Evolutionary conservation across 2,888 invertebrate genomes (phyloP).

Genomic region (Drosophila greeni): DNA sequence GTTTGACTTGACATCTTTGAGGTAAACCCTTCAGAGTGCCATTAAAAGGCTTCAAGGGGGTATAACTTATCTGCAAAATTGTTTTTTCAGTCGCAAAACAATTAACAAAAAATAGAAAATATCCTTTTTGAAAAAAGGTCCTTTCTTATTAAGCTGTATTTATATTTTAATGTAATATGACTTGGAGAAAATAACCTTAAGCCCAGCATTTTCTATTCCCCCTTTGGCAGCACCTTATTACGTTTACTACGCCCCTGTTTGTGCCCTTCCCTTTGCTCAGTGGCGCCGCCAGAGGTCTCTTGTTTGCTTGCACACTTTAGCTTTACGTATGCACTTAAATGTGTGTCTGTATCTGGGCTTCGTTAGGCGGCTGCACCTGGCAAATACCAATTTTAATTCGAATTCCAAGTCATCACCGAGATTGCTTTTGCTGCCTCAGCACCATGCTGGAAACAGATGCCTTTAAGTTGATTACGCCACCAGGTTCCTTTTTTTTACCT

Average conservation of each 20-base stretch:
- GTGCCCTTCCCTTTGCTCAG: conserved; percentile 15
- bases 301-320: conserved; percentile 32
- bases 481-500: conserved; percentile 18
- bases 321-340: conserved; percentile 22
- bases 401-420: conserved; percentile 45
- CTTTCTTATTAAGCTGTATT: too few relatives aligned
- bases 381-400: conserved; percentile 26
- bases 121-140: background rate
- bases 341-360: conserved; percentile 20
- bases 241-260: conserved; percentile 7
- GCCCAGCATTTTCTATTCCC: background rate
- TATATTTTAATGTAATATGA: background rate
- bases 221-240: background rate
- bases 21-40: background rate
- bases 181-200: background rate
- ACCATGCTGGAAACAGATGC: conserved; percentile 43
- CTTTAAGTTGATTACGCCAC: conserved; percentile 10
- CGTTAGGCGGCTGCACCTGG: conserved; percentile 43
- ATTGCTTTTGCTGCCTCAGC: conserved; percentile 55
- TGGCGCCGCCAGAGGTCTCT: conserved; percentile 31
- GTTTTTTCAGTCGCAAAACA: too few relatives aligned
- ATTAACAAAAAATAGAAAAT: background rate
- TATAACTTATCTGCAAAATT: background rate
- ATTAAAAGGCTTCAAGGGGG: background rate
- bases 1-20: conserved; percentile 18